Percentiles rank a stretch among this genome's conserved stretches.
Conservation (phyloP, 2,113 vertebrate genomes). For the Corythoichthys intestinalis region DNA sequence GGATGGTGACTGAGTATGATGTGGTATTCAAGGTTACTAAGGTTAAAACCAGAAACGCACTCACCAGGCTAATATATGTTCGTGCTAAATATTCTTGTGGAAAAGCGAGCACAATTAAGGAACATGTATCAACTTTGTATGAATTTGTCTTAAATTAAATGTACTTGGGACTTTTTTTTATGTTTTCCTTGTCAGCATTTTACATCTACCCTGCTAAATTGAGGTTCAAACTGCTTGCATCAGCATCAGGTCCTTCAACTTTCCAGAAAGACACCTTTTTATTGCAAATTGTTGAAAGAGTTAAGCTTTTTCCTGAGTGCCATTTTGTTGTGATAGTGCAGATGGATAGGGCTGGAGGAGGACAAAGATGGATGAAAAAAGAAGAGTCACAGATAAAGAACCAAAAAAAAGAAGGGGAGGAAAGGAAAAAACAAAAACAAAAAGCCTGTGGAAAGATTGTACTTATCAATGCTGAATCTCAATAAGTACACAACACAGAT, state of each 20-base stretch:
- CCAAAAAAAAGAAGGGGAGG: constrained; percentile 17
- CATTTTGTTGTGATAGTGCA: constrained; percentile 29
- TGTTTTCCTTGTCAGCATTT: neutral
- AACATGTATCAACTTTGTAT: too few species aligned
- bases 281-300: constrained; percentile 24
- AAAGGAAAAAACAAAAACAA: constrained; percentile 15
- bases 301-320: constrained; percentile 32
- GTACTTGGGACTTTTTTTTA: too few species aligned
- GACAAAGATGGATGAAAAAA: constrained; percentile 22
- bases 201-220: neutral
- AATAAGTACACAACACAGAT: constrained; percentile 67
- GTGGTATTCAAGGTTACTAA: too few species aligned
- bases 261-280: constrained; percentile 12
- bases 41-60: too few species aligned
- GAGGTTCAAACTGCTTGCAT: constrained; percentile 2
- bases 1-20: too few species aligned
- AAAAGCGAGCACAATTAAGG: too few species aligned
- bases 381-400: constrained; percentile 22
- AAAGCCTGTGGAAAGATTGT: constrained; percentile 38
- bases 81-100: too few species aligned
- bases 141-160: too few species aligned
- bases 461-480: constrained; percentile 50
- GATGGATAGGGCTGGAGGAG: constrained; percentile 2
- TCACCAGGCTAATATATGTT: too few species aligned
- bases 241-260: constrained; percentile 10